These are phyloP conservation scores for Theristicus caerulescens DNA, from an alignment of 2,113 vertebrate genomes.

Conservation along the genomic window DNA sequence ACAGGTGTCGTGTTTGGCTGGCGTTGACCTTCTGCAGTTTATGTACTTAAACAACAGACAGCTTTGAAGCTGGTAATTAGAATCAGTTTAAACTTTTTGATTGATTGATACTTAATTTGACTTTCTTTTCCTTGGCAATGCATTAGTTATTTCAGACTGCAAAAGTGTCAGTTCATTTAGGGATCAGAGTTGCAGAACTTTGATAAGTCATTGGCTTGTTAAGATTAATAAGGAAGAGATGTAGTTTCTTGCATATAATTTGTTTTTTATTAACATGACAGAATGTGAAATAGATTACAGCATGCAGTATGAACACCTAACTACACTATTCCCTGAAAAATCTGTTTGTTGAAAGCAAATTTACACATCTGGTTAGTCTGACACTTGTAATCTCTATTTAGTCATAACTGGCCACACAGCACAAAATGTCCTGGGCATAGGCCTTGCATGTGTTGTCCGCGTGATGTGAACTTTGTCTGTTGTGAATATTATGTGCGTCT, in stretches of 20 bases:
- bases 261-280: neutral
- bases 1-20: neutral
- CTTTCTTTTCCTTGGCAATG: neutral
- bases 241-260: neutral
- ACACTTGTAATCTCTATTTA: neutral
- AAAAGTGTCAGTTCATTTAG: neutral
- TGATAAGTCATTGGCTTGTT: neutral
- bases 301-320: neutral
- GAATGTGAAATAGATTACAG: neutral
- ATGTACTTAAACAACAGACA: neutral
- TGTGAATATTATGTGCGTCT: neutral
- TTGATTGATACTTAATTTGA: neutral
- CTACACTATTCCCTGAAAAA: neutral
- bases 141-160: neutral
- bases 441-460: rapidly evolving
- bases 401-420: neutral
- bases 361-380: neutral
- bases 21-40: neutral
- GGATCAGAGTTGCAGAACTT: neutral
- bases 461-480: neutral
- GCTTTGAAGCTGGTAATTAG: neutral
- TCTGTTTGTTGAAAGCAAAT: neutral
- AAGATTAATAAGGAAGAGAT: neutral
- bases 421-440: neutral
- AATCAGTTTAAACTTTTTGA: neutral